phyloP scores from a whole-genome alignment of 2,113 vertebrate genomes.

The Cheilinus undulatus region DNA sequence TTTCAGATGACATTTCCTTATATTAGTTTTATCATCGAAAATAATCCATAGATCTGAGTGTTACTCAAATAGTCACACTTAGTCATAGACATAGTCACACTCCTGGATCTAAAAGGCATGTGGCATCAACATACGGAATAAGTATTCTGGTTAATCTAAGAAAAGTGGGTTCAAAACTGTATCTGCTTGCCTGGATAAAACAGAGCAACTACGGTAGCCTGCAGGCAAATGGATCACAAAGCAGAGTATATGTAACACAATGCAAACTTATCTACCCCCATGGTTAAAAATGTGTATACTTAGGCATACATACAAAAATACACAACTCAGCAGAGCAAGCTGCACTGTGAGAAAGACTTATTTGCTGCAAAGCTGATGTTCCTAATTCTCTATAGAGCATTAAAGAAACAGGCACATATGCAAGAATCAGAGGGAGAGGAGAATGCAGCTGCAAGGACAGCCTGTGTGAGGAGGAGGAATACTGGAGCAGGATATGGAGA shows the following conservation, averaged over 20 bases:
- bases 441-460: constrained; percentile 62
- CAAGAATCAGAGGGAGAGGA: constrained; percentile 51
- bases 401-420: constrained; percentile 48
- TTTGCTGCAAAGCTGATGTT: constrained; percentile 70
- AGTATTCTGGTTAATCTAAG: too few relatives aligned
- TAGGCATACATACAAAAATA: constrained; percentile 2
- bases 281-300: constrained; percentile 13
- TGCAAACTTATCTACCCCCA: background rate
- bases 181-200: constrained; percentile 1
- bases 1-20: too few relatives aligned
- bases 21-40: too few relatives aligned
- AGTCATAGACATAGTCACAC: too few relatives aligned
- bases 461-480: constrained; percentile 29
- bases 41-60: too few relatives aligned
- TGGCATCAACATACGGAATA: too few relatives aligned
- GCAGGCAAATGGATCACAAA: background rate
- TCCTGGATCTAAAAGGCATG: too few relatives aligned
- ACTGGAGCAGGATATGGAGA: constrained; percentile 39
- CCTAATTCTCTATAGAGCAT: constrained; percentile 35
- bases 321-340: constrained; percentile 29
- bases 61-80: too few relatives aligned
- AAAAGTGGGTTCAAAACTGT: too few relatives aligned
- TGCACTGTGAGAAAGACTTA: constrained; percentile 25
- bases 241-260: background rate
- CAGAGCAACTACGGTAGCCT: background rate